Evolutionary conservation across 2,888 invertebrate species (phyloP).

Genomic region (Drosophila cracens): DNA sequence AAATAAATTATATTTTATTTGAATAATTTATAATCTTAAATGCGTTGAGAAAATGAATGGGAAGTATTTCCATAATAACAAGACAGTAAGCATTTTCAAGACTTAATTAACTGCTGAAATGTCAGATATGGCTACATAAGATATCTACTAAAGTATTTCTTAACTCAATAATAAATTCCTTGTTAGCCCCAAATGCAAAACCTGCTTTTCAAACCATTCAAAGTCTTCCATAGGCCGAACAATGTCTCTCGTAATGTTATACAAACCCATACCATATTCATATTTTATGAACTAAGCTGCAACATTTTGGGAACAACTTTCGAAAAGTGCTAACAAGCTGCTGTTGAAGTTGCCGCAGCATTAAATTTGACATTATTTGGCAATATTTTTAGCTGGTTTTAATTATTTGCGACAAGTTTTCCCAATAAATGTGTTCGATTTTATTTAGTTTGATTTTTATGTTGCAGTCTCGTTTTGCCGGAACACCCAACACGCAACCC

Average conservation of each 20-base stretch:
- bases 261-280: slow-evolving; percentile 33
- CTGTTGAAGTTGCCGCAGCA: slow-evolving; percentile 18
- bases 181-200: slow-evolving; percentile 10
- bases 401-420: slow-evolving; percentile 59
- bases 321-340: slow-evolving; percentile 66
- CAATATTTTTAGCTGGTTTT: slow-evolving; percentile 49
- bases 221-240: slow-evolving; percentile 26
- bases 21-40: background rate
- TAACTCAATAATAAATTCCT: slow-evolving; percentile 16
- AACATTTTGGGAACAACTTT: slow-evolving; percentile 52
- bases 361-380: slow-evolving; percentile 68
- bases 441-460: slow-evolving; percentile 22
- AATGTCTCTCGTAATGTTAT: slow-evolving; percentile 46
- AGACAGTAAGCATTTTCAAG: background rate
- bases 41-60: background rate
- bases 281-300: slow-evolving; percentile 48
- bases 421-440: slow-evolving; percentile 42
- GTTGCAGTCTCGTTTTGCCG: slow-evolving; percentile 33
- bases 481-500: slow-evolving; percentile 61
- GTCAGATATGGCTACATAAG: slow-evolving; percentile 5
- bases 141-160: slow-evolving; percentile 1
- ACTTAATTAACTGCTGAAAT: slow-evolving; percentile 14
- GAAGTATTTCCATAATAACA: background rate
- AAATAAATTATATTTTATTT: background rate
- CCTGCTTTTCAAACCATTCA: slow-evolving; percentile 26